Evolutionary conservation across 2,113 vertebrate genomes (phyloP).

Genomic region (Suncus etruscus): DNA sequence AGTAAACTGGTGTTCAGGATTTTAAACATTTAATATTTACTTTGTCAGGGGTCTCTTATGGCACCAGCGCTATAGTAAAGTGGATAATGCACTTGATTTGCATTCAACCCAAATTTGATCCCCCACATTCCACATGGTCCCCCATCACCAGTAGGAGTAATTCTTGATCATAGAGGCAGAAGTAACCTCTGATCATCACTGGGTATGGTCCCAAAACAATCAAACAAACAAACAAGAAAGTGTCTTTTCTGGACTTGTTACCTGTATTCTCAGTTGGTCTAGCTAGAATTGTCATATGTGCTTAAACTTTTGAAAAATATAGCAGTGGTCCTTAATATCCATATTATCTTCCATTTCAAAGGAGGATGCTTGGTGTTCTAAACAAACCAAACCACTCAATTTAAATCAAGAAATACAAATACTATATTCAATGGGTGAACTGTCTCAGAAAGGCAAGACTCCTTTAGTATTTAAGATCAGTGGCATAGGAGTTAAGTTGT

Average conservation of each 20-base stretch:
- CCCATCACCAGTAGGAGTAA: too few relatives aligned
- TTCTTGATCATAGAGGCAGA: too few relatives aligned
- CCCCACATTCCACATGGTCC: too few relatives aligned
- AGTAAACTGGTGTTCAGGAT: not conserved
- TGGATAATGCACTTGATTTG: too few relatives aligned
- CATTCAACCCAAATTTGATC: too few relatives aligned
- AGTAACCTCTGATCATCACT: too few relatives aligned
- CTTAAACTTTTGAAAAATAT: not conserved
- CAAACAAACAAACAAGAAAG: not conserved
- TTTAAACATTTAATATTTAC: constrained; percentile 5
- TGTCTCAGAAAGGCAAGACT: not conserved
- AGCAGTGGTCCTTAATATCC: not conserved
- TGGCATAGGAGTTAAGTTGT: not conserved
- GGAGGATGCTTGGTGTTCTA: not conserved
- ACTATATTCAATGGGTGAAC: not conserved
- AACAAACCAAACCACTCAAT: not conserved
- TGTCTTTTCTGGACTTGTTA: not conserved
- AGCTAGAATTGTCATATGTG: not conserved
- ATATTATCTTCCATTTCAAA: not conserved
- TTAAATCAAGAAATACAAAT: not conserved
- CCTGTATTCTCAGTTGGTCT: not conserved
- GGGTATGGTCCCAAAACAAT: too few relatives aligned
- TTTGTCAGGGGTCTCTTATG: not conserved
- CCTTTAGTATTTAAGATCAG: not conserved
- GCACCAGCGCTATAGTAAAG: too few relatives aligned